Evolutionary conservation across 1,140 invertebrate genomes (phyloP).

Genomic region (Trichogramma pretiosum): DNA sequence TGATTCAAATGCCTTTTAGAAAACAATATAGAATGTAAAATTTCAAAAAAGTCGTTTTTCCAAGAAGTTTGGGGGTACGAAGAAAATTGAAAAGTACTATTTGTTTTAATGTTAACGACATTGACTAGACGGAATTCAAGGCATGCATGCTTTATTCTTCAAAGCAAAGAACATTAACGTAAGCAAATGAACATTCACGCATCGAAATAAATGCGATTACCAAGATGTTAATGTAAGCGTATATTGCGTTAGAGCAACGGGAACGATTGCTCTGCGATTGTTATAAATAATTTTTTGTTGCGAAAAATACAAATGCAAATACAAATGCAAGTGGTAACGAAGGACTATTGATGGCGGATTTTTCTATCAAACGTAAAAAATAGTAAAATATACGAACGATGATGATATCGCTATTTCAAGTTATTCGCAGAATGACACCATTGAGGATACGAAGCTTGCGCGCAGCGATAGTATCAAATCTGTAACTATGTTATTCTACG

Average conservation of each 20-base stretch:
- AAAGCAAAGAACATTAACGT: neutral
- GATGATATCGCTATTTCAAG: constrained; percentile 12
- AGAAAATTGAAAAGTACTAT: neutral
- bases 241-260: neutral
- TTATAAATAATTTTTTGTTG: constrained; percentile 35
- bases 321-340: no score
- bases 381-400: neutral
- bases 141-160: no score
- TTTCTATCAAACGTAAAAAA: constrained; percentile 13
- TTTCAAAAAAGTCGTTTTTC: constrained; percentile 8
- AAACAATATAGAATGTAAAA: constrained; percentile 11
- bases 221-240: constrained; percentile 7
- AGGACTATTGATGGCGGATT: constrained; percentile 12
- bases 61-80: neutral
- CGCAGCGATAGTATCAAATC: constrained; percentile 12
- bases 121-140: constrained; percentile 1
- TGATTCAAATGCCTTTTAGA: constrained; percentile 18
- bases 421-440: constrained; percentile 2
- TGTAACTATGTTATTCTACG: constrained; percentile 12
- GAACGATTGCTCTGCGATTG: constrained; percentile 24
- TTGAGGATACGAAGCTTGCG: constrained; percentile 13
- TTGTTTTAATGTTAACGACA: constrained; percentile 11
- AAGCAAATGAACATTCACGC: neutral
- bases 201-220: constrained; percentile 12
- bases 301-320: constrained; percentile 17